phyloP scores from a whole-genome alignment of 2,797 vertebrate species.

The Stomatorhinus walkeri region DNA sequence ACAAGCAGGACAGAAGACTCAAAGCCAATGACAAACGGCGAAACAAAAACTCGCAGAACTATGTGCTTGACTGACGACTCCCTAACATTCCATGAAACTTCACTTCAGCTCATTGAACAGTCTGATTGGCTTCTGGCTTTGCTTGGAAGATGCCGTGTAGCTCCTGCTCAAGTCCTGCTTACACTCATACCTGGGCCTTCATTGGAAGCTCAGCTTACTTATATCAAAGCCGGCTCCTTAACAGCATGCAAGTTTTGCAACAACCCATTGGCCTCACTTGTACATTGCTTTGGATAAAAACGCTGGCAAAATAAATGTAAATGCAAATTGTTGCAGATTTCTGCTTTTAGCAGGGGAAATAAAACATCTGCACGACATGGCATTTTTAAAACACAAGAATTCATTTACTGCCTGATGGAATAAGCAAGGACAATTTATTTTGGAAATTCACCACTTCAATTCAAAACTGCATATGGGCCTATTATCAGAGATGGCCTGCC shows the following conservation, averaged over 20 bases:
- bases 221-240: background rate
- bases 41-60: background rate
- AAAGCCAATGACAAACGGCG: background rate
- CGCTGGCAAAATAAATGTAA: background rate
- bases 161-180: background rate
- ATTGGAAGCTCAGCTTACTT: background rate
- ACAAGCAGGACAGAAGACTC: background rate
- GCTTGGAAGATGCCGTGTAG: background rate
- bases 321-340: background rate
- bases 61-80: background rate
- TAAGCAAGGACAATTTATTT: background rate
- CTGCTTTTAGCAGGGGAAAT: background rate
- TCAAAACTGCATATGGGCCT: background rate
- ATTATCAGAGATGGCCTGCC: background rate
- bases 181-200: background rate
- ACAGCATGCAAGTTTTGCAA: background rate
- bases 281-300: background rate
- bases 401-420: background rate
- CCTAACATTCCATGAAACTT: background rate
- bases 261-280: background rate
- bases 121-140: background rate
- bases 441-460: background rate
- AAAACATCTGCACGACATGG: background rate
- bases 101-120: background rate
- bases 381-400: background rate